Evolutionary conservation across 2,797 vertebrate genomes (phyloP), one percentile per base, ranked within the genome.

Genomic region (Taenioides sp.): DNA sequence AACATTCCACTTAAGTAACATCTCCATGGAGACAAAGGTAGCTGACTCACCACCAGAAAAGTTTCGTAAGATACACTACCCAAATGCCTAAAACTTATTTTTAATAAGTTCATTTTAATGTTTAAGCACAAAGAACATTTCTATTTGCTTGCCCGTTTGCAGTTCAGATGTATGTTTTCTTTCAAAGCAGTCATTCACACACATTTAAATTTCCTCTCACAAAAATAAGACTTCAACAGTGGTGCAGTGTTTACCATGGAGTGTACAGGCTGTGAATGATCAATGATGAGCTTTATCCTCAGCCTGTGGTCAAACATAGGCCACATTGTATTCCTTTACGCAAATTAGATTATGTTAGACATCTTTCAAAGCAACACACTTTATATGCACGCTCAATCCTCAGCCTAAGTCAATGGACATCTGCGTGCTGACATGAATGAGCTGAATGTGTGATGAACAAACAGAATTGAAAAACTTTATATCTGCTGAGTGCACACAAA

Each of bases 391-490:
- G 67, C 74, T 69, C 67, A 31, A 67, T 57, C 52, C 80, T 22
- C 9, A 27, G 61, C 75, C 68, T 67, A 34, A 61, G 78, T 86
- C 79, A 79, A 86, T 83, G 75, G 76, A 55, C 54, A 74, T 79
- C 77, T 83, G 79, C 82, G 79, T 79, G 82, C 66, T 81, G 74
- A 69, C 80, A 66, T 86, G 82, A 83, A 83, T 86, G 88, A 87
- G 79, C 28, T 14, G 62, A 82, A 80, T 83, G 85, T 91, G 80
- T 87, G 81, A 87, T 75, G 86, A 90, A 87, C 89, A 90, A 90
- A 89, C 87, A 76, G 77, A 81, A 76, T 86, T 72, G 69, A 75
- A 87, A 73, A 87, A 82, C 79, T 89, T 86, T 86, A 86, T 87
- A 86, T 87, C 76, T 89, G 87, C 83, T 83, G 87, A 85, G 77